phyloP scores from a whole-genome alignment of 2,113 vertebrate species.

The Lagopus leucura region DNA sequence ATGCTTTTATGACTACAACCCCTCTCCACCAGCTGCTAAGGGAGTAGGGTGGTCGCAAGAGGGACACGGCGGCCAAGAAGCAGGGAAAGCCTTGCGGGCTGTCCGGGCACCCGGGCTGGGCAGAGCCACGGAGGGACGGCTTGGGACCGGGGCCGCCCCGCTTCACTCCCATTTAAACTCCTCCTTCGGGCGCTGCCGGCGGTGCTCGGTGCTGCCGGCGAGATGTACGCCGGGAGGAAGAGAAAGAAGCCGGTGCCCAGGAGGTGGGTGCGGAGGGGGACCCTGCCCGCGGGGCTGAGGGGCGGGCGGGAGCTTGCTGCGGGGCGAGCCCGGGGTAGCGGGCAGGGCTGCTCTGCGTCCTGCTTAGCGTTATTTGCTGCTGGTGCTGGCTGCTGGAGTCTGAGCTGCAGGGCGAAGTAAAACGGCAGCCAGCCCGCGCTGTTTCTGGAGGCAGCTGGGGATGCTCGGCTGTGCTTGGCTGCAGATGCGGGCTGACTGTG shows the following conservation, averaged over 20 bases:
- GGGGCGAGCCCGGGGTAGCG: too few relatives aligned
- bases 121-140: too few relatives aligned
- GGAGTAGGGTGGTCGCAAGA: background rate
- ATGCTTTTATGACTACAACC: too few relatives aligned
- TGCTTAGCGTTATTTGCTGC: background rate
- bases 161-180: background rate
- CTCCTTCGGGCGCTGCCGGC: background rate
- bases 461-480: too few relatives aligned
- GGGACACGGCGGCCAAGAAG: background rate
- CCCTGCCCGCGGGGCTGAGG: too few relatives aligned
- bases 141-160: background rate
- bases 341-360: background rate
- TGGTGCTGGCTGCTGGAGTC: background rate
- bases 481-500: too few relatives aligned
- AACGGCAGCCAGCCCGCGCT: too few relatives aligned
- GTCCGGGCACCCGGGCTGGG: too few relatives aligned
- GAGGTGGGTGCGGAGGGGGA: background rate
- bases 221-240: constrained; percentile 35
- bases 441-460: background rate
- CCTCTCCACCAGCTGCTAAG: too few relatives aligned
- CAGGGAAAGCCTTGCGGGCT: background rate
- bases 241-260: constrained; percentile 59
- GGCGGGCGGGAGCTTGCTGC: too few relatives aligned
- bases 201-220: background rate
- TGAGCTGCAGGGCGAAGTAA: background rate